A percentile compares a stretch with the other conserved stretches of the same genome.
Conservation (phyloP, 2,888 invertebrate genomes). For the Oasisia sp. region DNA sequence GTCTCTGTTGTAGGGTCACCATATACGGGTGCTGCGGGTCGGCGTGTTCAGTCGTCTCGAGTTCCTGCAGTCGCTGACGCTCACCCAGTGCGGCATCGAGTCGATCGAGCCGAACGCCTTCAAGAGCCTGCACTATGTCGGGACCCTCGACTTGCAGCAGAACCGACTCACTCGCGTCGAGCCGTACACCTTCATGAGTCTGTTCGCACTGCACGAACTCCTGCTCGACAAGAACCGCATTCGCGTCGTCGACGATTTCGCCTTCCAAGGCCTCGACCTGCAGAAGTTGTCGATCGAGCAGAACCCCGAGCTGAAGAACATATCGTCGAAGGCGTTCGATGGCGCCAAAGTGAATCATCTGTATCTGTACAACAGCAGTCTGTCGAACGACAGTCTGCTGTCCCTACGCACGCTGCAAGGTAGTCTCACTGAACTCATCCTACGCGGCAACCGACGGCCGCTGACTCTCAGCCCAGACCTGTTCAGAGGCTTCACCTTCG, state of each 20-base stretch:
- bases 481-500: constrained; percentile 35
- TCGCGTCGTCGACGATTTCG: constrained; percentile 33
- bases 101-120: constrained; percentile 39
- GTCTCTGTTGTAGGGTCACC: constrained; percentile 20
- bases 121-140: constrained; percentile 29
- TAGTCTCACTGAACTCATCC: constrained; percentile 33
- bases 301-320: constrained; percentile 31
- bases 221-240: constrained; percentile 34
- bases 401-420: constrained; percentile 29
- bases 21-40: constrained; percentile 28
- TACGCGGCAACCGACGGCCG: constrained; percentile 32
- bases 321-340: constrained; percentile 36
- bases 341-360: constrained; percentile 30
- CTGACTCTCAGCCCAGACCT: constrained; percentile 28
- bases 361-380: constrained; percentile 30
- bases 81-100: constrained; percentile 36
- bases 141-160: constrained; percentile 30
- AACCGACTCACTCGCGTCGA: constrained; percentile 34
- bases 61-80: constrained; percentile 30
- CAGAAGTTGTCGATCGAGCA: constrained; percentile 32
- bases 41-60: constrained; percentile 29
- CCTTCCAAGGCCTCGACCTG: constrained; percentile 36
- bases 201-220: constrained; percentile 32
- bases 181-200: constrained; percentile 37
- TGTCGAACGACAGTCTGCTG: constrained; percentile 30